These are phyloP conservation scores for Macroglossus sobrinus DNA, from an alignment of 2,113 vertebrate species.

Conservation along the genomic window DNA sequence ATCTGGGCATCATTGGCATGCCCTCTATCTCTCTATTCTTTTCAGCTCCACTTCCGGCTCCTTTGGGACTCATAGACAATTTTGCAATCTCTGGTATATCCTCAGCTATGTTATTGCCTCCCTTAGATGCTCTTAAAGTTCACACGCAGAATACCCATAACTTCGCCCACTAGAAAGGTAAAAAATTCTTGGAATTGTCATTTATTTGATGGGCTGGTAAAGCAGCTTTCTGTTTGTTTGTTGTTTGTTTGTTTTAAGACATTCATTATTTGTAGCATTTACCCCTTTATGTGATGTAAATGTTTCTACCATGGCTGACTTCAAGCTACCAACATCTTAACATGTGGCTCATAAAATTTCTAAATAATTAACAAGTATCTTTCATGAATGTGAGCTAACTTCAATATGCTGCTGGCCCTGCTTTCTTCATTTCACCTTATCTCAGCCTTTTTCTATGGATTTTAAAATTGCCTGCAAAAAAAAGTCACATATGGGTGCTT, in stretches of 20 bases:
- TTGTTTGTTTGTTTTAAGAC: not conserved
- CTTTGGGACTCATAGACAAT: not conserved
- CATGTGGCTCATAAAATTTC: not conserved
- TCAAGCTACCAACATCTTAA: not conserved
- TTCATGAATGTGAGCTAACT: not conserved
- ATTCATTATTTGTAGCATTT: not conserved
- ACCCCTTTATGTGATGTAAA: not conserved
- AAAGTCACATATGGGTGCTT: not conserved
- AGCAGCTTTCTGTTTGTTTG: not conserved
- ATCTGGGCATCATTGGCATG: not conserved
- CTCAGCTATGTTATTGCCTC: not conserved
- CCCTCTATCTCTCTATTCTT: not conserved
- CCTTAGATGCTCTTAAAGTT: not conserved
- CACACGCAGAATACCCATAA: not conserved
- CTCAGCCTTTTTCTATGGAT: not conserved
- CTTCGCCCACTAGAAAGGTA: not conserved
- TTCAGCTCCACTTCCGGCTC: not conserved
- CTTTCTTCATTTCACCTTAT: not conserved
- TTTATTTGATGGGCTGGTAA: not conserved
- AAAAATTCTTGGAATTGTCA: not conserved
- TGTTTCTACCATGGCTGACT: not conserved
- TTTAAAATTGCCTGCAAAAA: not conserved
- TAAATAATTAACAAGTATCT: not conserved
- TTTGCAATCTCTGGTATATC: not conserved
- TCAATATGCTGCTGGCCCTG: not conserved